Conservation (phyloP, 2,797 vertebrate genomes). For the Anguilla pacifica region DNA sequence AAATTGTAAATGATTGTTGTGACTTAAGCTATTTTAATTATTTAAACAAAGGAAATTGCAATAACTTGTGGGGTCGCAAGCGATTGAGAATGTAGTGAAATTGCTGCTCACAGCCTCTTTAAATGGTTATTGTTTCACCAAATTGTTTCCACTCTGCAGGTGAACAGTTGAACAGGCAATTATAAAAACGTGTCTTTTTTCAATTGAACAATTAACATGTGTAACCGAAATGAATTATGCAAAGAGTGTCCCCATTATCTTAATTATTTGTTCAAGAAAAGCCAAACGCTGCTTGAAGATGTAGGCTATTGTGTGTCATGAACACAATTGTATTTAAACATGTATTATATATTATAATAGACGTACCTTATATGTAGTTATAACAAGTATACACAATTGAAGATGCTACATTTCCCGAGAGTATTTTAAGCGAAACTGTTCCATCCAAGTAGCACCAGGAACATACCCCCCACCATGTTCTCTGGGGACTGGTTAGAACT, state of each 20-base stretch:
- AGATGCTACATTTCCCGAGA: not conserved
- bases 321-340: not conserved
- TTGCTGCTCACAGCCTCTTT: not conserved
- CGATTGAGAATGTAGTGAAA: not conserved
- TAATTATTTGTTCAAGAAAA: not conserved
- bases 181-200: not conserved
- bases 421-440: conserved; percentile 21
- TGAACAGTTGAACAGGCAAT: not conserved
- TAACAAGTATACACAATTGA: not conserved
- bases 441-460: conserved; percentile 8
- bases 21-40: not conserved
- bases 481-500: conserved; percentile 40
- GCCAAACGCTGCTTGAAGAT: not conserved
- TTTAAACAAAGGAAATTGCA: not conserved
- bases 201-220: conserved; percentile 7
- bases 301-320: not conserved
- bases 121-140: not conserved
- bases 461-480: conserved; percentile 5
- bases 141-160: not conserved
- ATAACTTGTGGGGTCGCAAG: not conserved
- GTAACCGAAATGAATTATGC: not conserved
- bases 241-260: not conserved
- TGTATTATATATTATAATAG: not conserved
- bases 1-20: not conserved
- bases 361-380: not conserved